Conservation (phyloP, 2,797 vertebrate genomes). For the Tapera naevia region DNA sequence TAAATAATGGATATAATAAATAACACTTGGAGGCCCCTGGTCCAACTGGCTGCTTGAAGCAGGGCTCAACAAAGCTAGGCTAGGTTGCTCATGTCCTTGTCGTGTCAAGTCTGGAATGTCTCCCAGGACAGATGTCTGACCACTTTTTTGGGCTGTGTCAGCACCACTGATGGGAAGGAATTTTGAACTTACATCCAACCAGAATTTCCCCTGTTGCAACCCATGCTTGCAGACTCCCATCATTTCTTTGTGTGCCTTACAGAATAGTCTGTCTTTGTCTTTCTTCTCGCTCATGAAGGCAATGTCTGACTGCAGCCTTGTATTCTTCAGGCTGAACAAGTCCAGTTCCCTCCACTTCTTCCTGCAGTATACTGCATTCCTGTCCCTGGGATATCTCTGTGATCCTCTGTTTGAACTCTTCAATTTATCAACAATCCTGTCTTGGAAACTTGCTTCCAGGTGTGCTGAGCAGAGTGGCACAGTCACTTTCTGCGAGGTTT, state of each 20-base stretch:
- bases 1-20: no score
- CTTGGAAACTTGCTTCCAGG: background rate
- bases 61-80: background rate
- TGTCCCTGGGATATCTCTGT: background rate
- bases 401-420: background rate
- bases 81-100: background rate
- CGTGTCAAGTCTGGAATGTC: background rate
- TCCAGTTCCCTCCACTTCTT: background rate
- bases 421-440: background rate
- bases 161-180: background rate
- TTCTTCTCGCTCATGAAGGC: background rate
- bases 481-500: rapidly evolving
- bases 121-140: background rate
- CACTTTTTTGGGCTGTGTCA: background rate
- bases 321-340: background rate
- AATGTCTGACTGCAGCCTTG: background rate
- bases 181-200: background rate
- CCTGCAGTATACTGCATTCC: background rate
- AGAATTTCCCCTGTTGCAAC: background rate
- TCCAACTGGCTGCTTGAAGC: background rate
- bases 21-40: background rate
- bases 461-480: background rate
- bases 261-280: background rate
- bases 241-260: background rate
- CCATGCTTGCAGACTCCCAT: background rate